These are phyloP conservation scores for Orthosia gothica DNA, from an alignment of 2,888 invertebrate species.

Conservation along the genomic window DNA sequence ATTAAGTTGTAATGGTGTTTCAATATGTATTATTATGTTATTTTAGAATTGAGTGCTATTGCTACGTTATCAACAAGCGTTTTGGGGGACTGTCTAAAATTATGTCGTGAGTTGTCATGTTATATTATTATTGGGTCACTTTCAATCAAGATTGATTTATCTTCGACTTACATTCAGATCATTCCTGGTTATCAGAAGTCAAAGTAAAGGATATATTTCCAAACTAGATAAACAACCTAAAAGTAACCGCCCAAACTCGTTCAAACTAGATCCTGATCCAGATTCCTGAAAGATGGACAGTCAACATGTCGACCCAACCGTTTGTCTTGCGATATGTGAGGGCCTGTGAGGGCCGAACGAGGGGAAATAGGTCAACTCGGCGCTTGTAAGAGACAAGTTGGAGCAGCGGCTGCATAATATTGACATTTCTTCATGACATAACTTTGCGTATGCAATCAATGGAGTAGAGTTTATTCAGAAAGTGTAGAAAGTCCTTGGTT, in stretches of 20 bases:
- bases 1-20: slow-evolving; percentile 32
- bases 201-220: not conserved
- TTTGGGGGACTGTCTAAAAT: not conserved
- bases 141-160: not conserved
- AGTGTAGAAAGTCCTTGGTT: not conserved
- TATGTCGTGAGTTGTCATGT: not conserved
- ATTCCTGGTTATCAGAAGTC: not conserved
- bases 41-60: slow-evolving; percentile 1
- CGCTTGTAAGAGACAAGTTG: slow-evolving; percentile 44
- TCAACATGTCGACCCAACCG: slow-evolving; percentile 47
- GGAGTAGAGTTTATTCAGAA: slow-evolving; percentile 15
- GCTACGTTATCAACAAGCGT: not conserved
- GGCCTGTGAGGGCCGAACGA: slow-evolving; percentile 50
- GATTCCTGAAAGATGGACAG: slow-evolving; percentile 37
- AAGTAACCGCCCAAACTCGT: not conserved
- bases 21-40: slow-evolving; percentile 5
- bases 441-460: slow-evolving; percentile 3
- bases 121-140: not conserved
- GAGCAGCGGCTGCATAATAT: slow-evolving; percentile 50
- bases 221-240: not conserved
- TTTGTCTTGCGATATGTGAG: slow-evolving; percentile 60
- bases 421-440: slow-evolving; percentile 38
- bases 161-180: not conserved
- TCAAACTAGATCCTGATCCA: slow-evolving; percentile 7
- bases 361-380: slow-evolving; percentile 59